Evolutionary conservation across 2,113 vertebrate species (phyloP), one percentile per base, ranked within the genome.

Genomic region (Dipodomys merriami): DNA sequence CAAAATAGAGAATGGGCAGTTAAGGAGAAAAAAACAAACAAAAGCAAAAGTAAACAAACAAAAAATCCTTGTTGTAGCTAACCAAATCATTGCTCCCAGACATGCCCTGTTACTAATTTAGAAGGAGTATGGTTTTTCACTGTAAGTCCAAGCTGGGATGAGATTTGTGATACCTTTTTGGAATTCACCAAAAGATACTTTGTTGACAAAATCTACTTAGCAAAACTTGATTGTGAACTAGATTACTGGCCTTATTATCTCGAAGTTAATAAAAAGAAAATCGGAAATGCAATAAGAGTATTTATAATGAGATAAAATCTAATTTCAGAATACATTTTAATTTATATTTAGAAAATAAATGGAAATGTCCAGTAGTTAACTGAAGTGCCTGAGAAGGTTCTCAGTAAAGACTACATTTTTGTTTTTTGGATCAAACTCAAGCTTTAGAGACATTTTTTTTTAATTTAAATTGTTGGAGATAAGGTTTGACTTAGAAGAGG

Each of bases 241-340:
- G 86, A 68, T 73, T 73, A 69, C 57, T 85, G 25, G 83, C 1
- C 57, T 81, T 33, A 60, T 8, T 72, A 10, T n/a, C 60, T 72
- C 8, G 68, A 94, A 92, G 53, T 77, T 74, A 88, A 93, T n/a
- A 65, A 82, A 94, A 86, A 49, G 35, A 71, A 92, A 90, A 78
- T 23, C 30, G 22, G 7, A 68, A 78, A 81, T 79, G 11, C 2
- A 86, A 88, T 88, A 64, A 27, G 39, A 35, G 18, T 86, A 80
- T 71, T 82, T 80, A 69, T 23, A 23, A 76, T 83, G 35, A 91
- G 72, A 88, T 72, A 83, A 94, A 73, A 88, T 8, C 6, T 39
- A 76, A 78, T 87, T 94, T 92, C n/a, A 93, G 62, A 90, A 91
- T 74, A 20, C 11, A 83, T 29, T 4, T 16, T 22, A 49, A n/a